Evolutionary conservation across 1,140 invertebrate species (phyloP).

Genomic region (Lineus longissimus): DNA sequence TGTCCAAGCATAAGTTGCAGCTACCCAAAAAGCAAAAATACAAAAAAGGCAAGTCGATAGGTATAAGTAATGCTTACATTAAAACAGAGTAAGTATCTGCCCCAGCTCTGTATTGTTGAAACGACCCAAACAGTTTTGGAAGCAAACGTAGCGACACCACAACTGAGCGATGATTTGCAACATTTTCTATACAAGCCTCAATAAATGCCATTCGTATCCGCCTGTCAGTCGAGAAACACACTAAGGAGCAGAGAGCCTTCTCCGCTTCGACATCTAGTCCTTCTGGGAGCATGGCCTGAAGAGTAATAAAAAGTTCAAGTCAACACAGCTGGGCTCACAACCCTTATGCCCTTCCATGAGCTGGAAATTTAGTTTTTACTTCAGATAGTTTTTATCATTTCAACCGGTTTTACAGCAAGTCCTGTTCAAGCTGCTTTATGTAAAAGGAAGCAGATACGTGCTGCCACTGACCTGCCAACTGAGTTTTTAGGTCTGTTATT

Average conservation of each 20-base stretch:
- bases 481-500: no score
- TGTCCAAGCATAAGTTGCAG: no score
- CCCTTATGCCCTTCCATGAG: no score
- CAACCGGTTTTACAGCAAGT: no score
- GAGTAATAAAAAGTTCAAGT: constrained; percentile 21
- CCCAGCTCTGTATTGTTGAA: constrained; percentile 72
- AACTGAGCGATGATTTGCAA: constrained; percentile 72
- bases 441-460: no score
- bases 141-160: constrained; percentile 81
- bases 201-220: constrained; percentile 91
- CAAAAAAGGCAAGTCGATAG: no score
- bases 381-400: no score
- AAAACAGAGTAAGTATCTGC: constrained; percentile 53
- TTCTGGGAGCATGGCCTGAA: constrained; percentile 73
- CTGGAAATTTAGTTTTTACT: no score
- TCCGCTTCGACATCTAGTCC: constrained; percentile 85
- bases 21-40: no score
- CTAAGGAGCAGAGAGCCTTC: constrained; percentile 79
- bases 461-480: no score
- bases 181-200: constrained; percentile 86
- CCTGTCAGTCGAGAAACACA: constrained; percentile 81
- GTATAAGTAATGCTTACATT: constrained; percentile 36
- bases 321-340: no score
- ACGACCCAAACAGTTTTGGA: constrained; percentile 85
- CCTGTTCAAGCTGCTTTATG: no score